Conservation (phyloP, 2,797 vertebrate genomes). For the Sebastes steindachneri region DNA sequence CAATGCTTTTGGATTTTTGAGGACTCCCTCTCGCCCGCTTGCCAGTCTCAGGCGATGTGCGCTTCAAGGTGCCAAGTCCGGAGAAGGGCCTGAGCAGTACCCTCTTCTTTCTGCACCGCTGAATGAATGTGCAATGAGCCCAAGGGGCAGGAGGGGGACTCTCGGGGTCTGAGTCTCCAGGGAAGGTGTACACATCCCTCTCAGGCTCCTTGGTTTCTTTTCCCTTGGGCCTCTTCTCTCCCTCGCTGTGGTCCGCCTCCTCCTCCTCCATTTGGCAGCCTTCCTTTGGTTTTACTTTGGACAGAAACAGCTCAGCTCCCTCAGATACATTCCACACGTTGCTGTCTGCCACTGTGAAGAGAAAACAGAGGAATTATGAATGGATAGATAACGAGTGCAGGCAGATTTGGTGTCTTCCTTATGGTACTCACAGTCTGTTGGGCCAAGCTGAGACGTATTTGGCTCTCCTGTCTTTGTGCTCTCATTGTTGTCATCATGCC, state of each 20-base stretch:
- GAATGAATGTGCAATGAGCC: constrained; percentile 85
- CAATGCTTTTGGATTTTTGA: constrained; percentile 47
- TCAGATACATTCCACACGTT: constrained; percentile 66
- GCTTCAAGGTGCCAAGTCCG: constrained; percentile 70
- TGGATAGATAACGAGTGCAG: constrained; percentile 16
- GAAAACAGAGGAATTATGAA: constrained; percentile 42
- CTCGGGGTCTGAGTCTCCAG: constrained; percentile 84
- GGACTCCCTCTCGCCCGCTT: constrained; percentile 45
- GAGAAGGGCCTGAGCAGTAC: constrained; percentile 84
- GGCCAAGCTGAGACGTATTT: constrained; percentile 62
- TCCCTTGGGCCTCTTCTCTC: constrained; percentile 44
- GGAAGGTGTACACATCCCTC: constrained; percentile 84
- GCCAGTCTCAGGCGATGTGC: constrained; percentile 44
- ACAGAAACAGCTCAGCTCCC: constrained; percentile 63
- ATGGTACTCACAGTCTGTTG: constrained; percentile 65
- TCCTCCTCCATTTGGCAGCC: constrained; percentile 68
- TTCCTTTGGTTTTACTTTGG: constrained; percentile 79
- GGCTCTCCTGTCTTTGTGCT: constrained; percentile 72
- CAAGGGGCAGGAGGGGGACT: constrained; percentile 84
- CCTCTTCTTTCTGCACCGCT: constrained; percentile 81
- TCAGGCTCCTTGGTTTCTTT: constrained; percentile 56
- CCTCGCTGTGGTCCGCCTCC: constrained; percentile 38
- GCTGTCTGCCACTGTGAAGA: constrained; percentile 70
- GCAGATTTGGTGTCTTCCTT: constrained; percentile 23
- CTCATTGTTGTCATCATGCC: constrained; percentile 28